phyloP scores from a whole-genome alignment of 2,797 vertebrate genomes.

The Phoebastria nigripes region DNA sequence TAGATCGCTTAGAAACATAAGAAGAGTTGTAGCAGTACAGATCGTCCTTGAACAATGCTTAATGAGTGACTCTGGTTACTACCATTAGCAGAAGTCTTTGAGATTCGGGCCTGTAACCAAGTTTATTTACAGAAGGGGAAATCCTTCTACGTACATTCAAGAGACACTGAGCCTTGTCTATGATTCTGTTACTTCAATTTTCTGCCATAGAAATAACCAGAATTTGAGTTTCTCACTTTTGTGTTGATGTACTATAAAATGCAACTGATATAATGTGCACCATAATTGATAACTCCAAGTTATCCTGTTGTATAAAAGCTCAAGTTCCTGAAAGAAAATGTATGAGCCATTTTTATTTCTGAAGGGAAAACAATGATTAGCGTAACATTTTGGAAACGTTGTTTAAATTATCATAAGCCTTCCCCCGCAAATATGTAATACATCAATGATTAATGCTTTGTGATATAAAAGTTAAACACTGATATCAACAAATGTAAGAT shows the following conservation, averaged over 20 bases:
- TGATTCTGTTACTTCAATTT: neutral
- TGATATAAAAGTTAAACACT: neutral
- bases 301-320: neutral
- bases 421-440: neutral
- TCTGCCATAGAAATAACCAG: neutral
- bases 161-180: neutral
- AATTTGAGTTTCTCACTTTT: neutral
- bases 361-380: neutral
- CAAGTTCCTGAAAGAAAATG: neutral
- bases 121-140: neutral
- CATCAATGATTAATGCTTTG: neutral
- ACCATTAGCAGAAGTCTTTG: neutral
- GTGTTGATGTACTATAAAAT: neutral
- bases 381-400: neutral
- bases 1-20: neutral
- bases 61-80: neutral
- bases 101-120: neutral
- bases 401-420: neutral
- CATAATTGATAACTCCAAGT: neutral
- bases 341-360: neutral
- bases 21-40: neutral
- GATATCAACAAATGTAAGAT: neutral
- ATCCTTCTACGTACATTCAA: neutral
- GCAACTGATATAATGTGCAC: neutral
- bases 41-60: neutral